phyloP scores from a whole-genome alignment of 2,113 vertebrate species.

The Corythornis madagascariensis region DNA sequence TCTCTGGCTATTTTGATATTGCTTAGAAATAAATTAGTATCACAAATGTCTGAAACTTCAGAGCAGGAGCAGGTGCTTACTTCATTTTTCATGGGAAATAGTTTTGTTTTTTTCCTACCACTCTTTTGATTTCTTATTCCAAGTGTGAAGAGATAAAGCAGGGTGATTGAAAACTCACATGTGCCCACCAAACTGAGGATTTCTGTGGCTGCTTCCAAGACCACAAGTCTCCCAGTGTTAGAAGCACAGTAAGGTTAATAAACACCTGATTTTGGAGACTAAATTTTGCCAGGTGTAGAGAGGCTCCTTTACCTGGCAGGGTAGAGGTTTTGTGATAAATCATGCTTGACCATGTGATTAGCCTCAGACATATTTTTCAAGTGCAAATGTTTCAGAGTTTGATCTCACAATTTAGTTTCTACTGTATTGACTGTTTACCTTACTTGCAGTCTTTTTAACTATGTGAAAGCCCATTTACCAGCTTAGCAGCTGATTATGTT shows the following conservation, averaged over 20 bases:
- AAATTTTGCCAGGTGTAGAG: background rate
- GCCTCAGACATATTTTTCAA: background rate
- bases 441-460: background rate
- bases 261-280: background rate
- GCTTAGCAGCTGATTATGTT: background rate
- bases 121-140: background rate
- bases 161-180: background rate
- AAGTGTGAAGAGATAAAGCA: background rate
- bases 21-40: background rate
- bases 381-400: background rate
- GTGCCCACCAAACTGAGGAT: background rate
- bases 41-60: background rate
- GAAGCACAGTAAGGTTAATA: background rate
- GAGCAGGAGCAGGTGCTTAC: accelerated
- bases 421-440: background rate
- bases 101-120: background rate
- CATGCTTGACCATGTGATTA: background rate
- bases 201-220: background rate
- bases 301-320: background rate
- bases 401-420: background rate
- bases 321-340: background rate
- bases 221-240: background rate
- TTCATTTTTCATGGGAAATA: background rate
- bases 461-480: background rate
- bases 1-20: background rate